Conservation (phyloP, 1,140 invertebrate genomes). For the Temnothorax curvispinosus region DNA sequence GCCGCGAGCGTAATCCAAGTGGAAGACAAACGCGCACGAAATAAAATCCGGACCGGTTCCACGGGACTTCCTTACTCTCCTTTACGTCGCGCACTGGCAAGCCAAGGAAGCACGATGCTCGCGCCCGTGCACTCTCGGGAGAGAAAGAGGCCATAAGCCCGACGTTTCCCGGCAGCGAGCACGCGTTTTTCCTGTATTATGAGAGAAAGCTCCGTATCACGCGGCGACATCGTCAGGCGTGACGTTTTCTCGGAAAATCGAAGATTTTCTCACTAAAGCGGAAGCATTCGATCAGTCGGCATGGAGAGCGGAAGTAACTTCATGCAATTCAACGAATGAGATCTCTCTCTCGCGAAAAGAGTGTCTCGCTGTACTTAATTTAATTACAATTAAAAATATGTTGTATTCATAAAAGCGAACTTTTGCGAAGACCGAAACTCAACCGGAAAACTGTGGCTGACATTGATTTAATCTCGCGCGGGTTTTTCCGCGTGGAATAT, state of each 20-base stretch:
- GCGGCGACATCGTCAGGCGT: background rate
- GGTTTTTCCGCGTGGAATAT: conserved; percentile 22
- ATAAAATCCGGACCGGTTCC: conserved; percentile 78
- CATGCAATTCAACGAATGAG: background rate
- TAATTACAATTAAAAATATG: conserved; percentile 20
- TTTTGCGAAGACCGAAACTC: conserved; percentile 4
- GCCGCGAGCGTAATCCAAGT: conserved; percentile 75
- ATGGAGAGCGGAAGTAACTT: background rate
- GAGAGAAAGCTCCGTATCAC: conserved; percentile 30
- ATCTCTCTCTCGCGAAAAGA: background rate
- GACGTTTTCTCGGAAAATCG: conserved; percentile 16
- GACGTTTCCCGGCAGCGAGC: conserved; percentile 26
- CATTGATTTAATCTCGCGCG: conserved; percentile 35
- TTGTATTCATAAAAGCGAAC: background rate
- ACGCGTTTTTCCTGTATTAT: conserved; percentile 44
- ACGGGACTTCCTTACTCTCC: conserved; percentile 71
- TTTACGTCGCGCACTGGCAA: conserved; percentile 22
- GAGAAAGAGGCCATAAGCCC: conserved; percentile 43
- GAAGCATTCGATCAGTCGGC: background rate
- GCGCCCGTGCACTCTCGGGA: conserved; percentile 11
- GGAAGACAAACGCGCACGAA: conserved; percentile 78
- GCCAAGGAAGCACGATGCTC: conserved; percentile 27
- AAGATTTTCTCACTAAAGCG: background rate
- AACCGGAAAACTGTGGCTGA: conserved; percentile 13
- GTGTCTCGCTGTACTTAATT: background rate